Percentiles rank a stretch among this genome's conserved stretches.
phyloP scores from a whole-genome alignment of 1,140 invertebrate species.

The Procambarus virginalis region DNA sequence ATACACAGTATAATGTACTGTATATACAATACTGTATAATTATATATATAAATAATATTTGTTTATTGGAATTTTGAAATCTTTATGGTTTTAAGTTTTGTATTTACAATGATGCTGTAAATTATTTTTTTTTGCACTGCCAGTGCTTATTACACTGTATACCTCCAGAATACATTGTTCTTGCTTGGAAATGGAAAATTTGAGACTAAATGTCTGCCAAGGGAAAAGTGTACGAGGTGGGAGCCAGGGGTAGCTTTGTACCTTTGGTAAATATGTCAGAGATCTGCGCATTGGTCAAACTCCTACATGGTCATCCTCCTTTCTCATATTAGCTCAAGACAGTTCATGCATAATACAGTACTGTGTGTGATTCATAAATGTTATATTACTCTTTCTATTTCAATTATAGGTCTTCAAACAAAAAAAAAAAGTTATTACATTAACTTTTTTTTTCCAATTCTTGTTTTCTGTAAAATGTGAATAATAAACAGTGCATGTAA shows the following conservation, averaged over 20 bases:
- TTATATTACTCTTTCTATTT: background rate
- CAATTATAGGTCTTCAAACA: background rate
- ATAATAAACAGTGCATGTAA: conserved; percentile 37
- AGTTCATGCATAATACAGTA: conserved; percentile 28
- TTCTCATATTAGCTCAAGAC: conserved; percentile 31
- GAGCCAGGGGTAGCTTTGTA: background rate
- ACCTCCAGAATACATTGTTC: background rate
- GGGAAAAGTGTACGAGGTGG: background rate
- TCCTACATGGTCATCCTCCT: background rate
- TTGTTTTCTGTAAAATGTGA: conserved; percentile 22
- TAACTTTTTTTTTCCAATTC: conserved; percentile 6
- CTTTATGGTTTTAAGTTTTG: background rate
- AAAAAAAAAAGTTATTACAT: background rate
- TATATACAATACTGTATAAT: background rate
- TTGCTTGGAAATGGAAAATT: background rate
- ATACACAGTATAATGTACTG: background rate
- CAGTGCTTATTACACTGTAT: background rate
- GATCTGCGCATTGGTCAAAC: background rate
- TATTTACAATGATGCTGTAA: background rate
- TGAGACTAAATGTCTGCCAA: background rate
- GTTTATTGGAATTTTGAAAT: background rate
- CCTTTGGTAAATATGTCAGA: background rate
- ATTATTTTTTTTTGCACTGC: background rate
- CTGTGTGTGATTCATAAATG: conserved; percentile 35
- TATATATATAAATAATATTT: background rate